Percentiles rank a stretch among this genome's conserved stretches.
phyloP scores from a whole-genome alignment of 2,113 vertebrate genomes.

The Alosa alosa region DNA sequence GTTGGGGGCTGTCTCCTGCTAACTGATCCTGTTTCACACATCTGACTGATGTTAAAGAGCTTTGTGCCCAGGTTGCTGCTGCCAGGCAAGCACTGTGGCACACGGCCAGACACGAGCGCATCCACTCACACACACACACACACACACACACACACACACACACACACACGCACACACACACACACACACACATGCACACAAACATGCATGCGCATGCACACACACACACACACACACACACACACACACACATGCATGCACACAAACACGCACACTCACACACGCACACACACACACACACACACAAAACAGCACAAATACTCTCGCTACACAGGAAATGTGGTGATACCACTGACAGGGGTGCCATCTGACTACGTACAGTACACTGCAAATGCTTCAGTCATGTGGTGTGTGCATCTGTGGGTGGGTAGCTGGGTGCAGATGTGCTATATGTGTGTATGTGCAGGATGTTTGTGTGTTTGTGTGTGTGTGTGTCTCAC shows the following conservation, averaged over 20 bases:
- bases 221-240: constrained; percentile 19
- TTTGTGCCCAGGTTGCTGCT: constrained; percentile 7
- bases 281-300: neutral
- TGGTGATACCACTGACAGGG: neutral
- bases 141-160: neutral
- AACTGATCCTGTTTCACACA: constrained; percentile 31
- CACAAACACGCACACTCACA: neutral
- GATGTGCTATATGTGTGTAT: neutral
- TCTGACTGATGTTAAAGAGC: constrained; percentile 36
- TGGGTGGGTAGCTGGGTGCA: neutral
- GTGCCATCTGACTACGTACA: neutral
- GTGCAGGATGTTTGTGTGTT: neutral
- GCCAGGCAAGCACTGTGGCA: neutral
- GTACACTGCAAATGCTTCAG: neutral
- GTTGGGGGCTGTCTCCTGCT: constrained; percentile 11
- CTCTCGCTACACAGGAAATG: neutral
- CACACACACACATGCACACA: neutral
- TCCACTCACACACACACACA: constrained; percentile 13
- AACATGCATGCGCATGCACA: neutral
- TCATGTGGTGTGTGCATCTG: neutral
- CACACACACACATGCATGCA: neutral
- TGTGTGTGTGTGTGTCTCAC: neutral
- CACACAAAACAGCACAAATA: neutral
- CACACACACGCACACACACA: neutral
- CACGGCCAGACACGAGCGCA: neutral